Percentiles rank a stretch among this genome's conserved stretches.
phyloP scores from a whole-genome alignment of 2,888 invertebrate genomes.

The Conistra vaccinii region DNA sequence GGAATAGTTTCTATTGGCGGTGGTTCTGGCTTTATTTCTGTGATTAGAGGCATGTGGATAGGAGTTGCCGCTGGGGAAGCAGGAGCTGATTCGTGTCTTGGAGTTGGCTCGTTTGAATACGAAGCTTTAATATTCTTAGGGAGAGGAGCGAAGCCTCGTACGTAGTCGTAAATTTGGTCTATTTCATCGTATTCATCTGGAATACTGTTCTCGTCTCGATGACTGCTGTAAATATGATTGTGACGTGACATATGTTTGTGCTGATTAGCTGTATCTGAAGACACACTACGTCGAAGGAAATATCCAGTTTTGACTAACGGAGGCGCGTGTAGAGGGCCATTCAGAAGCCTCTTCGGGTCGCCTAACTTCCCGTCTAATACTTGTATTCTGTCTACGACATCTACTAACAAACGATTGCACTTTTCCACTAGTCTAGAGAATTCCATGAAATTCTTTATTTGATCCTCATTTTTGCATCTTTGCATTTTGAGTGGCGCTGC shows the following conservation, averaged over 20 bases:
- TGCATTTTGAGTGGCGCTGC: slow-evolving; percentile 96
- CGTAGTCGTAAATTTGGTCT: slow-evolving; percentile 99
- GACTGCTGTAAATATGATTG: slow-evolving; percentile 89
- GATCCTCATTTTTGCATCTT: slow-evolving; percentile 95
- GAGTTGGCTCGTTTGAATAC: slow-evolving; percentile 87
- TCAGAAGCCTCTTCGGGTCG: slow-evolving; percentile 90
- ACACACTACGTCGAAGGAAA: slow-evolving; percentile 94
- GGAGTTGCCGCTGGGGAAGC: slow-evolving; percentile 90
- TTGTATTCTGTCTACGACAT: slow-evolving; percentile 95
- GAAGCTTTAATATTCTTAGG: slow-evolving; percentile 95
- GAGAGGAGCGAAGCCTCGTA: slow-evolving; percentile 97
- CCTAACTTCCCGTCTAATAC: slow-evolving; percentile 95
- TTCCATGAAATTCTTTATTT: slow-evolving; percentile 93
- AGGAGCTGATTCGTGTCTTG: slow-evolving; percentile 90
- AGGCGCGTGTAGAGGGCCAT: slow-evolving; percentile 84
- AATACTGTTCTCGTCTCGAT: slow-evolving; percentile 92
- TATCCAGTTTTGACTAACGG: slow-evolving; percentile 92
- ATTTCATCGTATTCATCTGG: slow-evolving; percentile 98
- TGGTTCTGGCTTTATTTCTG: slow-evolving; percentile 95
- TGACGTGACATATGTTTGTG: slow-evolving; percentile 89
- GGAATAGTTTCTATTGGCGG: slow-evolving; percentile 98
- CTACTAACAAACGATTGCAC: slow-evolving; percentile 93
- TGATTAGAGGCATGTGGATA: slow-evolving; percentile 89
- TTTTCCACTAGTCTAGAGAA: slow-evolving; percentile 95
- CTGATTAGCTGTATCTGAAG: slow-evolving; percentile 93